Evolutionary conservation across 2,113 vertebrate species (phyloP).

Genomic region (Zonotrichia leucophrys): DNA sequence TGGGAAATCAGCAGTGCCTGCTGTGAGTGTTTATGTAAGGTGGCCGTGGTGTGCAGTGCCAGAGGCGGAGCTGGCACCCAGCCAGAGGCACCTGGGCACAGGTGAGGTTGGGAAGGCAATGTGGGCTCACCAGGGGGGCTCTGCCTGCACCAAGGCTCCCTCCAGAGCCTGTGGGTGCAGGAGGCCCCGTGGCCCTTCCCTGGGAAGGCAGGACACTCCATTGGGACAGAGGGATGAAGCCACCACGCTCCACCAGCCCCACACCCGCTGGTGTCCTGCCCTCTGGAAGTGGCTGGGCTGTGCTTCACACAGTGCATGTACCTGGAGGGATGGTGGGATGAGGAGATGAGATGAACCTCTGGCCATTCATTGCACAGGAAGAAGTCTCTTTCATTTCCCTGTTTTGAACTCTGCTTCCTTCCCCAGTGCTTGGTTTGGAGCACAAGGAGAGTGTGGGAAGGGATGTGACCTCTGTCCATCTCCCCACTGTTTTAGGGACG

Average conservation of each 20-base stretch:
- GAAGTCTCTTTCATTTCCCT: neutral
- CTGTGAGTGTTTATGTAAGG: neutral
- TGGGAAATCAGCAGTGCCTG: neutral
- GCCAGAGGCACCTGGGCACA: neutral
- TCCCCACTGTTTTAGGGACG: neutral
- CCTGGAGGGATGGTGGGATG: neutral
- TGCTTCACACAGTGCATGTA: fast-evolving
- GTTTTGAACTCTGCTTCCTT: neutral
- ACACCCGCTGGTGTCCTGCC: fast-evolving
- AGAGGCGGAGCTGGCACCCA: fast-evolving
- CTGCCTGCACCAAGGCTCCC: neutral
- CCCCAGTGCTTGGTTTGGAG: fast-evolving
- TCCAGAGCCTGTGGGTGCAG: neutral
- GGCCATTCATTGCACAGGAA: neutral
- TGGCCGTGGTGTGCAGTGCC: fast-evolving
- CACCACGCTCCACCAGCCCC: fast-evolving
- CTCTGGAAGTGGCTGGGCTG: neutral
- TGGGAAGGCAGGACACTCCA: neutral
- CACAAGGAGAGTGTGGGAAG: fast-evolving
- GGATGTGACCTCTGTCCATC: neutral
- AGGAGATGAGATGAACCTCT: neutral
- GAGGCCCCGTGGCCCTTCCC: fast-evolving
- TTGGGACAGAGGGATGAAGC: neutral
- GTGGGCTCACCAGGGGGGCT: fast-evolving
- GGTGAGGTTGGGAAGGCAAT: neutral